Evolutionary conservation across 2,797 vertebrate species (phyloP), one percentile per base, ranked within the genome.

Genomic region (Anguilla obscura): DNA sequence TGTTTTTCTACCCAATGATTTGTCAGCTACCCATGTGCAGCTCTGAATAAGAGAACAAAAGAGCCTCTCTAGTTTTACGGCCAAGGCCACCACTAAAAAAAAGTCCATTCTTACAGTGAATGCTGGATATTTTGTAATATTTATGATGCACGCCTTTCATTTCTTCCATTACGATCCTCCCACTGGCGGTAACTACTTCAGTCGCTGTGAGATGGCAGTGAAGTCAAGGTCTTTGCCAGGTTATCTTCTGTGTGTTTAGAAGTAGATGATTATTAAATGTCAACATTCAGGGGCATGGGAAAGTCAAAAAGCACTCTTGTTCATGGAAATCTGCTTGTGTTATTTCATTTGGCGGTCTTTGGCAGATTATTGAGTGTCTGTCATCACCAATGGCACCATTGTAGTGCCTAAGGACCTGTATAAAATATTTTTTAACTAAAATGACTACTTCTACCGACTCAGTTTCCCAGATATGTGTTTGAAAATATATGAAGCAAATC

Each of bases 331-430:
- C 63, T 66, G 18, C 50, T 8, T 56, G 6, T 52, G 21, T n/a
- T 69, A 18, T 88, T 71, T 80, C 82, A 87, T 71, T 33, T 66
- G 12, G 56, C 33, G 12, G 24, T 63, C 60, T 63, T 45, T 45
- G 36, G 33, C 54, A 50, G 71, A 88, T 87, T 69, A 89, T 36
- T 18, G 45, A 27, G 48, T 80, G 8, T 85, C 24, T 18, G 45
- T 63, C 18, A 36, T 18, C 18, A 40, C 12, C 1, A 21, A 10
- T 33, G 27, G 6, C 45, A 16, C 56, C 82, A 52, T 86, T 83
- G 54, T 21, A 83, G 36, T 79, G 90, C 87, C 93, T 92, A 94
- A 93, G 93, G 94, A 91, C 63, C 91, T 89, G 82, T 4, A 10
- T 24, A 14, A 14, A 86, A 33, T 85, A 18, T 16, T 21, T 40